Base-by-base conservation (phyloP, 2,888 invertebrate species). In the Drosophila siamana region DNA sequence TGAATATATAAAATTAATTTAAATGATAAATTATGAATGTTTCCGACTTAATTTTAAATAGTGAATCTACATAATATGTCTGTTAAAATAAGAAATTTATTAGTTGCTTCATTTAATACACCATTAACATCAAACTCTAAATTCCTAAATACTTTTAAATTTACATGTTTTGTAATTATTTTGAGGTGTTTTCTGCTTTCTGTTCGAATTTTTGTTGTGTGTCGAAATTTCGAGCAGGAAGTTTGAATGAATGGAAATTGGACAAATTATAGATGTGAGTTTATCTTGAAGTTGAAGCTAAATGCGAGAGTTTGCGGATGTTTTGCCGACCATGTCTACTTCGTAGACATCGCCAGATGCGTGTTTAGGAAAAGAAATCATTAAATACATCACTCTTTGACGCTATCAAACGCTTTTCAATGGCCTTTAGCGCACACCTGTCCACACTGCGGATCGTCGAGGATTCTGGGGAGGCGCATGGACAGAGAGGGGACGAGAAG, bases 341-440 rank as follows among this genome's bases (percentile, higher is more conserved):
- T 15, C 2, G 36, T 2, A 38, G 36, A 65, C 40, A 46, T 52
- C 51, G 64, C n/a, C 65, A 36, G 28, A 52, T 74, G 54, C 69
- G 69, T 72, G 72, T 74, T 74, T 48, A 41, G 51, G 28, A 52
- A 74, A 63, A 69, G 69, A 74, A 80, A 80, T 83, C 80, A 69
- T 83, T 69, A 80, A 77, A 69, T 80, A 47, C 67, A 71, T 74
- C 76, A 59, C 59, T 60, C 68, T 68, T 24, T 19, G 76, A 47
- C 59, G 74, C 79, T 73, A 80, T 79, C 78, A 78, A 77, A 77
- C 56, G 71, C 69, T 71, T 71, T 69, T 74, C 74, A 55, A 63
- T 78, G 66, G 80, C 72, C 81, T 69, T 73, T 72, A 76, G 70
- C 68, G 64, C 55, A 59, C 83, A 83, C 86, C 86, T 83, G 82